Conservation (phyloP, 2,113 vertebrate genomes). For the Zosterops pallidus region DNA sequence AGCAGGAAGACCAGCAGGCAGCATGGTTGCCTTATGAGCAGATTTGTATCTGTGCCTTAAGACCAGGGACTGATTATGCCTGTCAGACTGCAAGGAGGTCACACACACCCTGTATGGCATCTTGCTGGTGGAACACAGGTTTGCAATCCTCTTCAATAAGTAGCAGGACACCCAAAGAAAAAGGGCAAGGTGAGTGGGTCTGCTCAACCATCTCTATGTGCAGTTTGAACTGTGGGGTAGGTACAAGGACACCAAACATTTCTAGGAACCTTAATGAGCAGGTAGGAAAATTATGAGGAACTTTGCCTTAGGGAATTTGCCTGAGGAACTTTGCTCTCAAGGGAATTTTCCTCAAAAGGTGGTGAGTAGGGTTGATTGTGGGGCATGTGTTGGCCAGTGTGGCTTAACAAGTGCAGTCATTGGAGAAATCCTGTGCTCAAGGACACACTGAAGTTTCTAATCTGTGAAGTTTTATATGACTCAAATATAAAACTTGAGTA, state of each 20-base stretch:
- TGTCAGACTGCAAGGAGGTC: neutral
- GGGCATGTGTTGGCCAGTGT: neutral
- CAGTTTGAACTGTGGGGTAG: neutral
- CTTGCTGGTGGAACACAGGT: neutral
- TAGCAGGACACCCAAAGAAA: neutral
- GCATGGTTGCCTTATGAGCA: neutral
- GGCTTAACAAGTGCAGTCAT: neutral
- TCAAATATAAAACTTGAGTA: neutral
- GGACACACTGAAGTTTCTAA: neutral
- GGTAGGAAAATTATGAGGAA: neutral
- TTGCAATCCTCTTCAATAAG: neutral
- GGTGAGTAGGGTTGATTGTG: neutral
- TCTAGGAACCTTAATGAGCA: neutral
- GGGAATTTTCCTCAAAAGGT: neutral
- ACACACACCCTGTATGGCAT: rapidly evolving
- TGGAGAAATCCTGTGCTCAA: neutral
- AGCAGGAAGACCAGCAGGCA: neutral
- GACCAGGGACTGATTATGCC: neutral
- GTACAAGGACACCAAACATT: neutral
- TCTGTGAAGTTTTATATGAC: neutral
- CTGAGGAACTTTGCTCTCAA: neutral
- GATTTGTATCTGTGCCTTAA: neutral
- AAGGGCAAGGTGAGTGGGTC: neutral
- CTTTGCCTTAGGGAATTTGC: neutral
- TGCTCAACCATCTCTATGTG: neutral